phyloP scores from a whole-genome alignment of 2,888 invertebrate genomes.

The Malthinus flaveolus region DNA sequence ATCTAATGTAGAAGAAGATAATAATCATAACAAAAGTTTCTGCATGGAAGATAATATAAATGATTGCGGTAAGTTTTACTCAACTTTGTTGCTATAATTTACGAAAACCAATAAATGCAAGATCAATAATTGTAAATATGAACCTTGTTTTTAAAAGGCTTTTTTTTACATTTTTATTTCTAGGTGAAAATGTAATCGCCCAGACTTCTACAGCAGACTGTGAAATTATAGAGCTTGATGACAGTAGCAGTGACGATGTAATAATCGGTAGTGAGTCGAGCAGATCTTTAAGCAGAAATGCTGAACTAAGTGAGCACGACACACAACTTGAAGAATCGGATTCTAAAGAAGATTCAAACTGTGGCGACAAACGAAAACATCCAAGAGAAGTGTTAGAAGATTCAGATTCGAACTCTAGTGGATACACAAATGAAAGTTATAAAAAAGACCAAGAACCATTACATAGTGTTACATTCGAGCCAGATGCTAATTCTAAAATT shows the following conservation, averaged over 20 bases:
- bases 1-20: neutral
- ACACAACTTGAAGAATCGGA: neutral
- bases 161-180: too few relatives aligned
- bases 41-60: neutral
- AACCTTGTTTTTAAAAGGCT: too few relatives aligned
- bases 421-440: neutral
- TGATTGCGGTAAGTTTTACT: conserved; percentile 5
- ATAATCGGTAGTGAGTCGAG: neutral
- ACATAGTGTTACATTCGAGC: neutral
- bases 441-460: neutral
- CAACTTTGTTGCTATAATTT: neutral
- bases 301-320: neutral
- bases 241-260: neutral
- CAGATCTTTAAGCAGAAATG: neutral
- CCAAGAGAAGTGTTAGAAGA: neutral
- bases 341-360: neutral
- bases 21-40: too few relatives aligned
- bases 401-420: neutral
- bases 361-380: neutral
- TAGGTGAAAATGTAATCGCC: too few relatives aligned
- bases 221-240: conserved; percentile 1
- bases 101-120: too few relatives aligned
- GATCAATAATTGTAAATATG: too few relatives aligned
- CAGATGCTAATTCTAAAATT: neutral
- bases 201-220: neutral